Evolutionary conservation across 1,140 invertebrate species (phyloP).

Genomic region (Adelges cooleyi): DNA sequence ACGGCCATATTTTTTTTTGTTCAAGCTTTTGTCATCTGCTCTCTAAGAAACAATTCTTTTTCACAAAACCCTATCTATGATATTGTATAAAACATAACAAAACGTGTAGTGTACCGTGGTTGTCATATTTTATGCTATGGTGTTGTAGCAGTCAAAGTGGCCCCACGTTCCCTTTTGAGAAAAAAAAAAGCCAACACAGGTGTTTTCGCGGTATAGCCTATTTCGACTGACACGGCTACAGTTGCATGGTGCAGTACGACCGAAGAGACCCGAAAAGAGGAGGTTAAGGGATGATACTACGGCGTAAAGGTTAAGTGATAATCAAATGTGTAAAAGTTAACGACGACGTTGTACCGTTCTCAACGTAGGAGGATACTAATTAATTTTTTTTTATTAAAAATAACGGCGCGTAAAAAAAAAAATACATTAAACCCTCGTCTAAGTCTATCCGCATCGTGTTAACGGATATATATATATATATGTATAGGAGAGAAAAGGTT

Average conservation of each 20-base stretch:
- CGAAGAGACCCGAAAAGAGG: no score
- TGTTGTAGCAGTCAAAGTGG: not conserved
- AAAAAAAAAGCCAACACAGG: no score
- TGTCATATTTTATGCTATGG: no score
- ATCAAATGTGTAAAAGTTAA: not conserved
- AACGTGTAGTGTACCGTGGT: no score
- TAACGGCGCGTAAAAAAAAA: not conserved
- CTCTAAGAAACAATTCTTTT: no score
- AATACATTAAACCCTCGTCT: not conserved
- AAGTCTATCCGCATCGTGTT: not conserved
- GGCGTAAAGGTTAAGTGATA: not conserved
- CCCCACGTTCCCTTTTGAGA: no score
- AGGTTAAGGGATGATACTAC: not conserved
- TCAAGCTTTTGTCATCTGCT: no score
- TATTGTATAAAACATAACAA: no score
- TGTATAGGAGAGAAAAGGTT: not conserved
- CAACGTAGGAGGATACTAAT: slow-evolving; percentile 3
- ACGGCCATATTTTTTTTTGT: no score
- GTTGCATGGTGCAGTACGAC: no score
- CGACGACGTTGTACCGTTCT: not conserved
- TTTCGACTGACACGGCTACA: not conserved
- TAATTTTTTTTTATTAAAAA: not conserved
- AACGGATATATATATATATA: not conserved
- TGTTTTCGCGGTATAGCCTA: no score
- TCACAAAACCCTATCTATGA: no score